Base-by-base conservation (phyloP, 2,113 vertebrate genomes). In the Ailuropoda melanoleuca region DNA sequence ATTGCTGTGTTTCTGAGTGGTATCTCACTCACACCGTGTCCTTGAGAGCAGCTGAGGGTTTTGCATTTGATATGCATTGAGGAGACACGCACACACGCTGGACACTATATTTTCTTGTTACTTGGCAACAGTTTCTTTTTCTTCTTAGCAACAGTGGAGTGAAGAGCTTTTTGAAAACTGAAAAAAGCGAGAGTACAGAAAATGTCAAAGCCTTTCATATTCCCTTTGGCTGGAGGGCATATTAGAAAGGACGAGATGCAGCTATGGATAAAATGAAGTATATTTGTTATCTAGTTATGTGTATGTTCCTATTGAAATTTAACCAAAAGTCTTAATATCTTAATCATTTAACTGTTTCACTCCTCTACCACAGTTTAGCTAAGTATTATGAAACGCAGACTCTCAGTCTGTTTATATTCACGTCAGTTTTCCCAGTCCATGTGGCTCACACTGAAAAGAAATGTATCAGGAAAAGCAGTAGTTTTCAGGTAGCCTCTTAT, bases 91-190 rank as follows among this genome's bases (percentile, higher is more conserved):
- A 56, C 94, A 62, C 0, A 2, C 60, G 60, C 84, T 93, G 98
- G 97, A 97, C 96, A 96, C n/a, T 95, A 60, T 85, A 82, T 97
- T 97, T 98, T 97, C 81, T 97, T 93, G 98, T 98, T 98, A 97
- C 98, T 94, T 97, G 86, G 98, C 98, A 99, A 98, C 98, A 1
- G 82, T 86, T 72, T 50, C 92, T 98, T 98, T 98, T 98, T 34
- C 87, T 83, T 98, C 97, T 98, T 98, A 98, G 98, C 97, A 98
- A 98, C 97, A 97, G 95, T 97, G 95, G 93, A 98, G 70, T 98
- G 77, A 83, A 98, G 95, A 98, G 89, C 84, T 97, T 97, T 97
- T 98, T 95, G 92, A 93, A 94, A 95, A 80, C 34, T 92, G 75
- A 89, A 97, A 82, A 88, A 68, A 68, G 93, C 12, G 58, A 90